Base-by-base conservation (phyloP, 2,113 vertebrate genomes). In the Hyla sarda region DNA sequence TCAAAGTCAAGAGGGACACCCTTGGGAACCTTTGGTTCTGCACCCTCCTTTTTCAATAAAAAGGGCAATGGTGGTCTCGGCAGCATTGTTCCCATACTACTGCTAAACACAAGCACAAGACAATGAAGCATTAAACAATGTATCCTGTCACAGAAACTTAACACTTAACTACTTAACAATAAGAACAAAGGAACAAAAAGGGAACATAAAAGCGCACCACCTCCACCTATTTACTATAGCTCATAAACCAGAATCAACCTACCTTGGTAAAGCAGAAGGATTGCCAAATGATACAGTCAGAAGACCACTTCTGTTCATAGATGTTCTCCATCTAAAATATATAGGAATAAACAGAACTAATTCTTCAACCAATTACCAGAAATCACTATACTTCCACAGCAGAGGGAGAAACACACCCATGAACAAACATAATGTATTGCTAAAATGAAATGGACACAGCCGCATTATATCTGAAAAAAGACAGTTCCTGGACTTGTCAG, bases 251-350 rank as follows among this genome's bases (percentile, higher is more conserved):
- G n/a, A 8, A 13, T 16, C 14, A 32, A 34, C 34, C 21, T 62
- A 99, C 97, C 97, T 90, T 0, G 97, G 96, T 62, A 95, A 94
- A 82, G 97, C 98, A 90, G 95, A 94, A 62, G 98, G 97, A 89
- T 99, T 99, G 91, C 99, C 97, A 88, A 99, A 98, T 2, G 97
- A 99, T 17, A 99, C 94, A 0, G 97, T 99, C 86, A 99, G 90
- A 89, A 98, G 96, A 17, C 98, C 97, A 88, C 92, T 96, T 89
- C 86, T 96, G 25, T 93, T 94, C 85, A 95, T 92, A 2, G 96
- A 95, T 88, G 96, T 95, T 84, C 96, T 95, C 97, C 97, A 98
- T 87, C 98, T 99, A 23, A 30, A 81, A 65, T 47, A 34, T 17
- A 41, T 4, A 73, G 34, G 7, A 74, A 23, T 13, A 41, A 21